A percentile compares a stretch with the other conserved stretches of the same genome.
These are phyloP conservation scores for Ceratosolen fusciceps DNA, from an alignment of 1,140 invertebrate species.

Conservation along the genomic window DNA sequence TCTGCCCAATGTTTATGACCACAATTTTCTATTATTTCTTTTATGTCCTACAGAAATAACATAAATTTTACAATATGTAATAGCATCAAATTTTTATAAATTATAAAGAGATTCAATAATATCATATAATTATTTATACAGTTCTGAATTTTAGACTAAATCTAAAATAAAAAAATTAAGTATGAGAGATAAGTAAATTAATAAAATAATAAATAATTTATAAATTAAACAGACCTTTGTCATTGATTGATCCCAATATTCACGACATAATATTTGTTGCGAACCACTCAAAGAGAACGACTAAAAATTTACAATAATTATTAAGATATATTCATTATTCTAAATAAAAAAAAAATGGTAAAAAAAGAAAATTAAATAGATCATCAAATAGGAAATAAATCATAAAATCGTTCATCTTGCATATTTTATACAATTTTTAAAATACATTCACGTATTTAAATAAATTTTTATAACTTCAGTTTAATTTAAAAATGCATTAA, in stretches of 20 bases:
- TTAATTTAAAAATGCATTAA: too few relatives aligned
- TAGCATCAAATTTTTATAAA: not conserved
- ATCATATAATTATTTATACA: not conserved
- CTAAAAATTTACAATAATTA: slow-evolving; percentile 69
- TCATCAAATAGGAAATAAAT: slow-evolving; percentile 30
- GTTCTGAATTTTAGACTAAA: not conserved
- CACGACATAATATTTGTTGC: slow-evolving; percentile 80
- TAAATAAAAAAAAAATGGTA: too few relatives aligned
- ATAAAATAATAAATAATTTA: not conserved
- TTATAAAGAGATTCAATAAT: not conserved
- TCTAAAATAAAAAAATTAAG: not conserved
- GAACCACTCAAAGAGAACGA: slow-evolving; percentile 86
- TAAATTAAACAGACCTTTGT: slow-evolving; percentile 71
- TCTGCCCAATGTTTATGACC: slow-evolving; percentile 92
- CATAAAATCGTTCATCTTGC: too few relatives aligned
- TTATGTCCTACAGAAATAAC: slow-evolving; percentile 79
- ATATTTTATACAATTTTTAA: too few relatives aligned
- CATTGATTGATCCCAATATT: slow-evolving; percentile 75
- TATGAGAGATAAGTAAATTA: not conserved
- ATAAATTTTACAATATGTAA: not conserved
- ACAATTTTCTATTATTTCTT: slow-evolving; percentile 90
- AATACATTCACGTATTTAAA: too few relatives aligned
- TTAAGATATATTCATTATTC: slow-evolving; percentile 60
- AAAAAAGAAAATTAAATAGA: too few relatives aligned
- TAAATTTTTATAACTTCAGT: too few relatives aligned